Evolutionary conservation across 2,113 vertebrate genomes (phyloP), one percentile per base, ranked within the genome.

Genomic region (Candoia aspera): DNA sequence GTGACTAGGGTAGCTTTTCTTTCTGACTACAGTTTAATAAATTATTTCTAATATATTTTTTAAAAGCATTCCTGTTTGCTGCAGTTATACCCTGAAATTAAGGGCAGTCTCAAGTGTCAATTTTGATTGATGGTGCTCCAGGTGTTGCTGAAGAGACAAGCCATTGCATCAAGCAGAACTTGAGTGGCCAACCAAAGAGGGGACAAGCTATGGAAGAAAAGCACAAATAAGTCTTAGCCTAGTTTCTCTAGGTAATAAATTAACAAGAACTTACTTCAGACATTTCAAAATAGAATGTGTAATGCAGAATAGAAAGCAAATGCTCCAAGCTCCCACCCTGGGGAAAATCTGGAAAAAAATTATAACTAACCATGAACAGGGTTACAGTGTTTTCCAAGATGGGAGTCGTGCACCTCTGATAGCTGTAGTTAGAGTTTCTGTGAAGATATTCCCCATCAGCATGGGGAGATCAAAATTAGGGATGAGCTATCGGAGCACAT

Each of bases 1-100:
- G 95, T 90, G 96, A 97, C 95, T 95, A 95, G 95, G 95, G 95
- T 94, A 94, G 42, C 26, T 24, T 92, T 92, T 21, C 26, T 59
- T 95, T 94, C 94, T 92, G 84, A 90, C 92, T 91, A 95, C 94
- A 94, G 62, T 60, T 89, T 93, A 94, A 92, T 87, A 83, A 93
- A 95, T 26, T 88, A 49, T 60, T 90, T 86, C 33, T 42, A 95
- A 92, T 93, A 68, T n/a, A 94, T 87, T 55, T 49, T 23, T 59
- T 46, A 90, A 19, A 54, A 54, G 23, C 33, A 33, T 73, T 79
- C 0, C 0, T 60, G 64, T 12, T 26, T 94, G n/a, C 17, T 90
- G n/a, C 9, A 86, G 86, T 90, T 93, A 95, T 37, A 93, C 87
- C 29, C 33, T 37, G 33, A 93, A 89, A 33, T 87, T 90, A 8